Evolutionary conservation across 2,888 invertebrate genomes (phyloP).

Genomic region (Tipula confusa): DNA sequence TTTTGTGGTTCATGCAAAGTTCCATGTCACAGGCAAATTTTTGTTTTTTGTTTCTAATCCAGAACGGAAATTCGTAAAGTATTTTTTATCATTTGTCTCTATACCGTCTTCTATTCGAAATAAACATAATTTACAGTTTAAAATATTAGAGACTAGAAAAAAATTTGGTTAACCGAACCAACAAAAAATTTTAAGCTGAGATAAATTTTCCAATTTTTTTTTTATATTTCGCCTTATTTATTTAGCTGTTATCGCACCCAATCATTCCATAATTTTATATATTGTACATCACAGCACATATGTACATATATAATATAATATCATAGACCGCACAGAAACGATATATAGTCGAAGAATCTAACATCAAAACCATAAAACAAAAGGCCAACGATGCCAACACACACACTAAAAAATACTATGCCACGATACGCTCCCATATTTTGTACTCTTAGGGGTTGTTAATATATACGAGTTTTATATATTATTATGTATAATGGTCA

Average conservation of each 20-base stretch:
- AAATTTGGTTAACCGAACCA: background rate
- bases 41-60: background rate
- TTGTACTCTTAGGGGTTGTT: conserved; percentile 5
- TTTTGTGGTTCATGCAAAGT: background rate
- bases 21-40: background rate
- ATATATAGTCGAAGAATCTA: background rate
- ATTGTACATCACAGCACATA: background rate
- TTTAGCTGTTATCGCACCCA: background rate
- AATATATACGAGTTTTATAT: no score
- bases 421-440: background rate
- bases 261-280: background rate
- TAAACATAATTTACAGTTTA: background rate
- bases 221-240: background rate
- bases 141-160: background rate
- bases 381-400: background rate
- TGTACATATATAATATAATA: background rate
- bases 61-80: background rate
- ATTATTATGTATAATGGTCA: no score
- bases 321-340: no score
- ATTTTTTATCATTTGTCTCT: background rate
- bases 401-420: background rate
- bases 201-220: background rate
- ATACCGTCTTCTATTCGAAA: background rate
- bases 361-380: background rate
- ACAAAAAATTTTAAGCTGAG: background rate